Percentiles rank a stretch among this genome's conserved stretches.
Conservation (phyloP, 2,113 vertebrate genomes). For the Solenodon paradoxus region DNA sequence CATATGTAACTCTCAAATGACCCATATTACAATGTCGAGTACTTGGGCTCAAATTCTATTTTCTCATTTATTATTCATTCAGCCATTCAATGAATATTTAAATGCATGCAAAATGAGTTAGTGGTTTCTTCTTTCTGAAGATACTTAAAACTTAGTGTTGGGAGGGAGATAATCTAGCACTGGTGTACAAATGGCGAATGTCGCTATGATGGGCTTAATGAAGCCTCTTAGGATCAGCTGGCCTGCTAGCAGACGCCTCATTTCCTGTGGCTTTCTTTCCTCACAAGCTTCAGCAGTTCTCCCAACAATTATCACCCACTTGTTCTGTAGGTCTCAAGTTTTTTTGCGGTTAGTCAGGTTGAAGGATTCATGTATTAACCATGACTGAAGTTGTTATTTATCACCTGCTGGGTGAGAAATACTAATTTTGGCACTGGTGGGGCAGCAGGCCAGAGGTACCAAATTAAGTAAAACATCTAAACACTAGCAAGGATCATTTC, state of each 20-base stretch:
- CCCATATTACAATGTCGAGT: slow-evolving; percentile 29
- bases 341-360: slow-evolving; percentile 83
- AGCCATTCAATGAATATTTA: slow-evolving; percentile 61
- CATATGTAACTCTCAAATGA: slow-evolving; percentile 46
- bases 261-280: slow-evolving; percentile 85
- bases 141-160: slow-evolving; percentile 74
- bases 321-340: slow-evolving; percentile 86
- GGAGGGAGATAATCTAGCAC: slow-evolving; percentile 58
- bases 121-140: slow-evolving; percentile 75
- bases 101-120: slow-evolving; percentile 67
- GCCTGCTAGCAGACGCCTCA: slow-evolving; percentile 81
- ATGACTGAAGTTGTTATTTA: slow-evolving; percentile 91
- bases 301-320: slow-evolving; percentile 91
- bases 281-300: slow-evolving; percentile 84
- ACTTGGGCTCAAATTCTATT: slow-evolving; percentile 32
- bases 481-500: slow-evolving; percentile 89
- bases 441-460: slow-evolving; percentile 91
- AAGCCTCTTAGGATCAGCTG: slow-evolving; percentile 85
- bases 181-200: slow-evolving; percentile 67
- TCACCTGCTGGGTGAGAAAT: slow-evolving; percentile 91
- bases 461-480: slow-evolving; percentile 96
- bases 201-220: slow-evolving; percentile 84
- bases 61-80: slow-evolving; percentile 62
- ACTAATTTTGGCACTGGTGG: slow-evolving; percentile 92
- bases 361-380: slow-evolving; percentile 89